These are phyloP conservation scores for Heliconius hortense DNA, from an alignment of 2,888 invertebrate species.

Conservation along the genomic window DNA sequence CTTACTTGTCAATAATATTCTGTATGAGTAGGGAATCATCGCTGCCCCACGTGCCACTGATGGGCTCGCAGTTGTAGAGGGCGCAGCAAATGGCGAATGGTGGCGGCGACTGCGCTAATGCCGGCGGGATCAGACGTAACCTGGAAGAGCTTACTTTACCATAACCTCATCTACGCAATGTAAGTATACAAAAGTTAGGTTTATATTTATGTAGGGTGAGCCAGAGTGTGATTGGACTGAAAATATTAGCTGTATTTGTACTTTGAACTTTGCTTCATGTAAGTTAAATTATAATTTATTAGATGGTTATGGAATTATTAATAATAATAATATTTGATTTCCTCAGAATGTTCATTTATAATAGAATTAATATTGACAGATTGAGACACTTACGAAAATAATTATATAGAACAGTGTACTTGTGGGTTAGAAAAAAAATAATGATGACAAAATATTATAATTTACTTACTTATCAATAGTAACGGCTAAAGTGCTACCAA, in stretches of 20 bases:
- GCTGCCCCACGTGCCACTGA: constrained; percentile 73
- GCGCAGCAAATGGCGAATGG: constrained; percentile 83
- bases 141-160: constrained; percentile 50
- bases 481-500: constrained; percentile 80
- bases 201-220: background rate
- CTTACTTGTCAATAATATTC: constrained; percentile 83
- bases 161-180: background rate
- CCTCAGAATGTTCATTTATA: background rate
- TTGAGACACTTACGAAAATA: background rate
- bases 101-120: constrained; percentile 63
- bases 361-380: background rate
- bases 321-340: too few relatives aligned
- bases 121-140: constrained; percentile 72
- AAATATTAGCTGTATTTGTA: too few relatives aligned
- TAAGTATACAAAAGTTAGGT: background rate
- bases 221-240: background rate
- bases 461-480: constrained; percentile 73
- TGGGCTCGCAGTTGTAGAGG: constrained; percentile 81
- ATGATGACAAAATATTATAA: background rate
- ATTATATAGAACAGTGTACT: background rate
- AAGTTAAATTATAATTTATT: background rate
- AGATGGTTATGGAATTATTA: background rate
- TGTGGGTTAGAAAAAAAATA: background rate
- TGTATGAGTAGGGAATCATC: constrained; percentile 81
- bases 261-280: background rate